A percentile compares a stretch with the other conserved stretches of the same genome.
Evolutionary conservation across 2,888 invertebrate genomes (phyloP).

Genomic region (Leuctra nigra): DNA sequence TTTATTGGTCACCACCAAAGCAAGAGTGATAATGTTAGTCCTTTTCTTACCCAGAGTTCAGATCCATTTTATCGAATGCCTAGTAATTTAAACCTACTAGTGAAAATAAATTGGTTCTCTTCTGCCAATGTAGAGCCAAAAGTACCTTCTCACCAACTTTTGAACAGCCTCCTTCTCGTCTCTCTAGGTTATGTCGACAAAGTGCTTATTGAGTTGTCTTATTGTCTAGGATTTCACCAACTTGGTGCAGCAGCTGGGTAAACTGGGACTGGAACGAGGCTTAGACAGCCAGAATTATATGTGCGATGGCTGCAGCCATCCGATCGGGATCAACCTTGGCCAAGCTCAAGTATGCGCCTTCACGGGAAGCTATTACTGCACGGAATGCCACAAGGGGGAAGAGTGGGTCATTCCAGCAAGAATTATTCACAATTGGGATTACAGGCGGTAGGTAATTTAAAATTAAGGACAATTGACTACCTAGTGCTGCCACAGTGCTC

Average conservation of each 20-base stretch:
- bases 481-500: background rate
- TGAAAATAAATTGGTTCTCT: too few species aligned
- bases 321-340: slow-evolving; percentile 54
- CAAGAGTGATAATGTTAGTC: too few species aligned
- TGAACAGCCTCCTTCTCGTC: too few species aligned
- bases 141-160: too few species aligned
- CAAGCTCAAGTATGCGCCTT: slow-evolving; percentile 66
- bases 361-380: slow-evolving; percentile 85
- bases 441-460: slow-evolving; percentile 45
- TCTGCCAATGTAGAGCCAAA: too few species aligned
- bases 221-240: slow-evolving; percentile 33
- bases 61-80: too few species aligned
- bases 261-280: slow-evolving; percentile 69
- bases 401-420: slow-evolving; percentile 77
- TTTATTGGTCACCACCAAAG: too few species aligned
- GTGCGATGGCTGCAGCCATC: slow-evolving; percentile 65
- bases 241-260: slow-evolving; percentile 58
- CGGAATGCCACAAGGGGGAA: slow-evolving; percentile 78
- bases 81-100: too few species aligned
- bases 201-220: too few species aligned
- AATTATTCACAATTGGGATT: slow-evolving; percentile 93
- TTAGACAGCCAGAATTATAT: slow-evolving; percentile 81
- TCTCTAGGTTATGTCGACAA: too few species aligned
- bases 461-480: too few species aligned
- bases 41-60: too few species aligned